Base-by-base conservation (phyloP, 2,113 vertebrate species). In the Scytalopus superciliaris region DNA sequence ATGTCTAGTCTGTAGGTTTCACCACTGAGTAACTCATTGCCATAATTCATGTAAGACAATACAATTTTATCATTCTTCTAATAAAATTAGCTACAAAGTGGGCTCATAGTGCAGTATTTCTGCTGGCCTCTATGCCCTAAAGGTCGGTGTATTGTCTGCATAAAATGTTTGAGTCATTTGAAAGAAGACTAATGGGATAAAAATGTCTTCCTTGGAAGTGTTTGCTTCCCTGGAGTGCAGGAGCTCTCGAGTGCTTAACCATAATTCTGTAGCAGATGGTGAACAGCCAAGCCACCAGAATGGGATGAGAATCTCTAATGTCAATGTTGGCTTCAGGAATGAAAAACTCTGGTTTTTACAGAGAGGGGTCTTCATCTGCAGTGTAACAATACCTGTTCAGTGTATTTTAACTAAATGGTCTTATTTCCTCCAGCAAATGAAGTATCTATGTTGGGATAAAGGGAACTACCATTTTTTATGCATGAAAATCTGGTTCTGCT, bases 1-100 rank as follows among this genome's bases (percentile, higher is more conserved):
- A 87, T 91, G 80, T 94, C 91, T 97, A 87, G 91, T 89, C 87
- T 95, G 69, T 84, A 84, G 89, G 87, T 91, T 79, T 74, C 53
- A 89, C 89, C 69, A 66, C 73, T 87, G 87, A 91, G 76, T 78
- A 81, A 67, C 77, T 89, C 53, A 14, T 63, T 78, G 77, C 84
- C 35, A 72, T 91, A 82, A 84, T 89, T 94, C 39, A 52, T 53
- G 77, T 78, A 81, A 94, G 84, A 92, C 76, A 92, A 78, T 87
- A 74, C 83, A 78, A 84, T 94, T 94, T 92, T 90, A 92, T 87
- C 64, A 75, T 82, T 94, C 40, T 78, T 76, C 37, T 92, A 68
- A 78, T 94, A 92, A 92, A 97, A 94, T 91, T 44, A 91, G 68
- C 49, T 92, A 11, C 47, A 78, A 74, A 89, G 56, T 64, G 49